phyloP scores from a whole-genome alignment of 2,797 vertebrate genomes.

The Zalophus californianus region DNA sequence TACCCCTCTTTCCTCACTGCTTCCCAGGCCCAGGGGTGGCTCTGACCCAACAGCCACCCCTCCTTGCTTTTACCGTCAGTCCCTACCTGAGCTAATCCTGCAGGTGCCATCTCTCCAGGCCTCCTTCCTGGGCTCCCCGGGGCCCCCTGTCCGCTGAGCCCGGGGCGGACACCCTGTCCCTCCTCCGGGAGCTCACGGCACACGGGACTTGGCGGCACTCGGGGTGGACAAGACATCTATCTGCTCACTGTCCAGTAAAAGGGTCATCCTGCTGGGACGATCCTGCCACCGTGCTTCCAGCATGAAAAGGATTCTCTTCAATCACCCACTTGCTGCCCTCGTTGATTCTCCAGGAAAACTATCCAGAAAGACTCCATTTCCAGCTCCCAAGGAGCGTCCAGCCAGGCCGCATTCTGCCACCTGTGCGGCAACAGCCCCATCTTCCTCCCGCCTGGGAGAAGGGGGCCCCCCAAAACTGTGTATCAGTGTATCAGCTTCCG shows the following conservation, averaged over 20 bases:
- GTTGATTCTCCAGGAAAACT: not conserved
- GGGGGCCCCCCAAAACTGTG: too few species aligned
- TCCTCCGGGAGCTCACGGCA: rapidly evolving
- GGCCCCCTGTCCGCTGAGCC: rapidly evolving
- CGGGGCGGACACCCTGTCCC: rapidly evolving
- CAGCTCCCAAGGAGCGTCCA: not conserved
- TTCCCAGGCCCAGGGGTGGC: not conserved
- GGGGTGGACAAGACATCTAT: rapidly evolving
- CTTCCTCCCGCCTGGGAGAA: rapidly evolving
- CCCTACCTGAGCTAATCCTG: not conserved
- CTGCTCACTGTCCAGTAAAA: rapidly evolving
- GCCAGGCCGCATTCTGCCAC: not conserved
- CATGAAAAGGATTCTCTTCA: not conserved
- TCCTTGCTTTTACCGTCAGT: not conserved
- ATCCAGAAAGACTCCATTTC: not conserved
- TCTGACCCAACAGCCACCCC: not conserved
- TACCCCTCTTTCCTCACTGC: not conserved
- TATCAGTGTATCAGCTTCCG: rapidly evolving
- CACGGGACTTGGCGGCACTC: rapidly evolving
- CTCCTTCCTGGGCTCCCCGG: not conserved
- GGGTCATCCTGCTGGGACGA: rapidly evolving
- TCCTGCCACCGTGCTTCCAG: not conserved
- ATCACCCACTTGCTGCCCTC: too few species aligned
- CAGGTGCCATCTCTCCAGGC: not conserved
- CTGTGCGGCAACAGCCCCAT: too few species aligned